Percentiles rank a stretch among this genome's conserved stretches.
phyloP scores from a whole-genome alignment of 1,140 invertebrate species.

The Antheraea pernyi region DNA sequence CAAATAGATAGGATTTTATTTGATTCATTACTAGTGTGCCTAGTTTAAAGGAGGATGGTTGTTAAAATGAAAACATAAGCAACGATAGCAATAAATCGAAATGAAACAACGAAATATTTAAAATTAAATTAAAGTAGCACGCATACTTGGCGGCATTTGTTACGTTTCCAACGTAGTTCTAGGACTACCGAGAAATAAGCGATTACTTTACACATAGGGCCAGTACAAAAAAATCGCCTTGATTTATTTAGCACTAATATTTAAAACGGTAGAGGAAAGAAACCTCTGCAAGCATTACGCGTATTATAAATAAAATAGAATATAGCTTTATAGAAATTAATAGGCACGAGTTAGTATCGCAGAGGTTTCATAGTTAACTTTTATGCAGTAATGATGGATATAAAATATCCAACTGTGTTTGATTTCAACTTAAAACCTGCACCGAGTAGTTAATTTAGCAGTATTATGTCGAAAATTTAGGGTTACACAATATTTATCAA shows the following conservation, averaged over 20 bases:
- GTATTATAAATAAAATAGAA: not conserved
- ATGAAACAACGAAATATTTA: not conserved
- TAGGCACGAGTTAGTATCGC: not conserved
- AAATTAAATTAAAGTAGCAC: not conserved
- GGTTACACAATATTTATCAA: not conserved
- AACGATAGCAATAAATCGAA: conserved; percentile 2
- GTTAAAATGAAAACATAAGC: not conserved
- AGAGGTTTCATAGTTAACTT: not conserved
- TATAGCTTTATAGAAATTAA: not conserved
- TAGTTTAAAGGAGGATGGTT: not conserved
- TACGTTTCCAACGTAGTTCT: not conserved
- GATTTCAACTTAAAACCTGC: not conserved
- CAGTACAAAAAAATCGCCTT: not conserved
- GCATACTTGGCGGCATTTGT: not conserved
- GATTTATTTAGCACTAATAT: not conserved
- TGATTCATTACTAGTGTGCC: not conserved
- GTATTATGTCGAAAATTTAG: not conserved
- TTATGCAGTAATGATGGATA: not conserved
- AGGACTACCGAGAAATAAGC: not conserved
- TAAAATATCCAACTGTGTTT: not conserved
- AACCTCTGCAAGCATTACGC: not conserved
- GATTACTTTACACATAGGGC: not conserved
- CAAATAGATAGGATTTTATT: too few species aligned
- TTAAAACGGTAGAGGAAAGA: not conserved
- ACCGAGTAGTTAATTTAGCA: not conserved